Evolutionary conservation across 64 coral and sea anemone species (phyloP).

Genomic region (Porites lutea): DNA sequence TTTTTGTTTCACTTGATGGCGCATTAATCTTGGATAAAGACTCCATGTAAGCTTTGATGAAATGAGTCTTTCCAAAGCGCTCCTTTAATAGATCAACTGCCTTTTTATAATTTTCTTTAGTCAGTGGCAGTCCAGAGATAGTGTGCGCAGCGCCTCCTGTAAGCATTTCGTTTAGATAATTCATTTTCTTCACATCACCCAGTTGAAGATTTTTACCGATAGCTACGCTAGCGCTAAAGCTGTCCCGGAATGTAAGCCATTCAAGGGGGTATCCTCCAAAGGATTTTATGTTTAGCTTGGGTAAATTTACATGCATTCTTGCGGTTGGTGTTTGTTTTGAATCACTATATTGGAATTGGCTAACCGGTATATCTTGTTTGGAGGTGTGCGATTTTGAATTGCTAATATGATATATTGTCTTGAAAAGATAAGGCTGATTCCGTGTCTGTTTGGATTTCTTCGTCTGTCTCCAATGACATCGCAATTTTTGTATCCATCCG

Average conservation of each 20-base stretch:
- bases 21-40: not conserved
- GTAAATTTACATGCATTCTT: constrained; percentile 26
- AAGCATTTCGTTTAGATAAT: not conserved
- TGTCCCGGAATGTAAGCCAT: constrained; percentile 38
- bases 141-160: not conserved
- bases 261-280: not conserved
- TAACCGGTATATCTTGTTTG: not conserved
- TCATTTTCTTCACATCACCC: not conserved
- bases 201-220: not conserved
- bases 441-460: not conserved
- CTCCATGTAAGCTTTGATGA: not conserved
- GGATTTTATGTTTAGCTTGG: constrained; percentile 22
- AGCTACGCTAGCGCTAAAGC: not conserved
- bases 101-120: not conserved
- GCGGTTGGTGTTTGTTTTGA: not conserved
- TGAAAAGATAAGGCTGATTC: not conserved
- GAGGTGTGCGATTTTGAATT: not conserved
- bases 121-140: too few relatives aligned
- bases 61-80: not conserved
- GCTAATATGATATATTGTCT: not conserved
- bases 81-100: not conserved
- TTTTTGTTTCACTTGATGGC: not conserved
- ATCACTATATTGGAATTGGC: not conserved
- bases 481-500: too few relatives aligned
- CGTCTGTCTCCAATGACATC: not conserved